Evolutionary conservation across 2,797 vertebrate genomes (phyloP).

Genomic region (Coregonus suidteri): DNA sequence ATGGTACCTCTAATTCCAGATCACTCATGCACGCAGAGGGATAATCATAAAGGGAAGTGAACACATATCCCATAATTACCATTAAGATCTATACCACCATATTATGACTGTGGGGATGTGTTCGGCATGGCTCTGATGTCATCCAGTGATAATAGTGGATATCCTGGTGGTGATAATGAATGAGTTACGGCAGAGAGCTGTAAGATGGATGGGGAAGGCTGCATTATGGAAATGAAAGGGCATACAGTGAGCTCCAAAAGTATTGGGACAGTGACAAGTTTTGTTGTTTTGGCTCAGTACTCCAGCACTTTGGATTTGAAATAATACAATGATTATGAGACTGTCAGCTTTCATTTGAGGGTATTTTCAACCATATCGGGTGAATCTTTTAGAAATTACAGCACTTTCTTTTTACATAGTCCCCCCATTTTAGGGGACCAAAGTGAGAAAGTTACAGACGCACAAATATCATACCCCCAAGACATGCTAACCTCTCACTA

Average conservation of each 20-base stretch:
- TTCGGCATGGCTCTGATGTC: conserved; percentile 37
- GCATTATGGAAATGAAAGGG: conserved; percentile 23
- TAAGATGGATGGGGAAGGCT: conserved; percentile 43
- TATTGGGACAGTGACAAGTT: no score
- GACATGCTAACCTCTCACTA: no score
- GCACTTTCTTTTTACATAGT: no score
- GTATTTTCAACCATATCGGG: no score
- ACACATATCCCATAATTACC: conserved; percentile 66
- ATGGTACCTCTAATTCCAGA: conserved; percentile 49
- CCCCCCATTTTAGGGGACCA: no score
- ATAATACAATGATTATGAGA: no score
- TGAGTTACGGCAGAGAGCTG: conserved; percentile 40
- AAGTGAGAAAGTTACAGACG: no score
- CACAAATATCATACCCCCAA: no score
- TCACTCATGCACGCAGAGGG: conserved; percentile 47
- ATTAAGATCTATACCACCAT: conserved; percentile 53
- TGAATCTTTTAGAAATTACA: no score
- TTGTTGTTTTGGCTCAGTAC: no score
- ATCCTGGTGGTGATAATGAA: conserved; percentile 36
- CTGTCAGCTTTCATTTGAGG: no score
- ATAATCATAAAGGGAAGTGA: conserved; percentile 59
- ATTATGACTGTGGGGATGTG: conserved; percentile 22
- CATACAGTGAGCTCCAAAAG: background rate
- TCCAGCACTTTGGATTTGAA: no score
- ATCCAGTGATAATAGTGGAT: conserved; percentile 54